Conservation (phyloP, 2,888 invertebrate genomes). For the Hypolimnas misippus region DNA sequence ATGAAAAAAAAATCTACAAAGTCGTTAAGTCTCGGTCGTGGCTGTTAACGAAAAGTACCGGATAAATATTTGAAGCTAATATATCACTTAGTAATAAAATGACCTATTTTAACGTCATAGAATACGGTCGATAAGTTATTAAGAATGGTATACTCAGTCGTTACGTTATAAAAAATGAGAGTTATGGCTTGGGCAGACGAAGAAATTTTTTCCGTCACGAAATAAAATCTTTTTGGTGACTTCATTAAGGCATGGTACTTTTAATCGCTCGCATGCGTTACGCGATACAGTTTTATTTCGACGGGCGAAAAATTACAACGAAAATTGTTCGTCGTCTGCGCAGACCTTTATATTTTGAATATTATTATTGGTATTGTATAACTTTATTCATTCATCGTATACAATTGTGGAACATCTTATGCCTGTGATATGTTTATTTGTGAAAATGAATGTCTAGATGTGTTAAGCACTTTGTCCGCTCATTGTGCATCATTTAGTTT, state of each 20-base stretch:
- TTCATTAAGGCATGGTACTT: no score
- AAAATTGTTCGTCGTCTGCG: no score
- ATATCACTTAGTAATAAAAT: not conserved
- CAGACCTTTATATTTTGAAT: slow-evolving; percentile 18
- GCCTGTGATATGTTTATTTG: slow-evolving; percentile 60
- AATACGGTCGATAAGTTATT: slow-evolving; percentile 1
- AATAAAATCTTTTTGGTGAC: no score
- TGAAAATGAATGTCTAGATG: slow-evolving; percentile 29
- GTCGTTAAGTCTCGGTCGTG: no score
- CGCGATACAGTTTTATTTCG: no score
- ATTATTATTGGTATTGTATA: slow-evolving; percentile 5
- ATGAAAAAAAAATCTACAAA: not conserved
- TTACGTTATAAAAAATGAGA: slow-evolving; percentile 1
- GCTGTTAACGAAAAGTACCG: not conserved
- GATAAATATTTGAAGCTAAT: not conserved
- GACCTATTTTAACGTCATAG: not conserved
- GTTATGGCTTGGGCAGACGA: not conserved
- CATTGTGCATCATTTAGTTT: slow-evolving; percentile 9
- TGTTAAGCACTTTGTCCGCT: slow-evolving; percentile 27
- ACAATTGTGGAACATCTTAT: slow-evolving; percentile 31
- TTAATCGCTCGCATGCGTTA: no score
- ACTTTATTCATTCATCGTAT: slow-evolving; percentile 7
- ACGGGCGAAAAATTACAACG: no score
- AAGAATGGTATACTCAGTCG: not conserved
- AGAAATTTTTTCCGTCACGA: no score